Percentiles rank a stretch among this genome's conserved stretches.
Conservation (phyloP, 2,113 vertebrate genomes). For the Motacilla tschutschensis region DNA sequence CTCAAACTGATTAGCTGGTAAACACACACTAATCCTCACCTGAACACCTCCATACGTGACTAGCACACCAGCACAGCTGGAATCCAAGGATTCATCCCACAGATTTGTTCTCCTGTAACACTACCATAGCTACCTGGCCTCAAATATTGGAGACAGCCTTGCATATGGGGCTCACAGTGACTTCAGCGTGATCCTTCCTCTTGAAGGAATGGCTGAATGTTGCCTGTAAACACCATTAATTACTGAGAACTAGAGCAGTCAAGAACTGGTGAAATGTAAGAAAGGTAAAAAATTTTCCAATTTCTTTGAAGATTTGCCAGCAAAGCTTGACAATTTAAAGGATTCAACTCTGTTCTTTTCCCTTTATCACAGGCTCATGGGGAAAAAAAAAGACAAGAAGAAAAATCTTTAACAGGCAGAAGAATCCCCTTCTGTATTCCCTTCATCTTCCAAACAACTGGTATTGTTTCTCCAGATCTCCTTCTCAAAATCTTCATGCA, state of each 20-base stretch:
- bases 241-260: not conserved
- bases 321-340: not conserved
- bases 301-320: constrained; percentile 10
- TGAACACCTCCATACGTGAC: not conserved
- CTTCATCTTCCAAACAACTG: not conserved
- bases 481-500: not conserved
- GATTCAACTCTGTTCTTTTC: not conserved
- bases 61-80: not conserved
- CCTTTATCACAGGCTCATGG: not conserved
- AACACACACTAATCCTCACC: not conserved
- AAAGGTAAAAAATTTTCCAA: not conserved
- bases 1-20: not conserved
- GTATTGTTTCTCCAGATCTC: not conserved
- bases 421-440: not conserved
- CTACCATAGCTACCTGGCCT: not conserved
- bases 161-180: not conserved
- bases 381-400: not conserved
- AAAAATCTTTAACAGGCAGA: not conserved
- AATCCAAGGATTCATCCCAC: not conserved
- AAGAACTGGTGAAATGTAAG: not conserved
- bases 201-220: not conserved
- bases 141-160: not conserved
- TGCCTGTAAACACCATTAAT: not conserved
- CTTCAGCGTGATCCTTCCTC: not conserved
- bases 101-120: not conserved